Conservation (phyloP, 2,113 vertebrate genomes). For the Penelope pileata region DNA sequence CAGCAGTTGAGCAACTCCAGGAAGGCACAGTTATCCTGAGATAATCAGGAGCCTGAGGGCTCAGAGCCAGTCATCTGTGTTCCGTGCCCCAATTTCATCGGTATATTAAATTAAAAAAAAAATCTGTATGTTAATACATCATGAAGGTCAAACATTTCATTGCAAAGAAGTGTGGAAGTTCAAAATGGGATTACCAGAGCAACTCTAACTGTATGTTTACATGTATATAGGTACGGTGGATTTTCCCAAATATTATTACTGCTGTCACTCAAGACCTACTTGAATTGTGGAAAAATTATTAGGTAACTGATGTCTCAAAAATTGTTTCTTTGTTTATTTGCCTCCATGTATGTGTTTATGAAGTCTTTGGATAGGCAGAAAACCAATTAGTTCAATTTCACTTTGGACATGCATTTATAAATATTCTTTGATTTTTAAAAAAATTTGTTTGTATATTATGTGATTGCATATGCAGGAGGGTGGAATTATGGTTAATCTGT, state of each 20-base stretch:
- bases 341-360: neutral
- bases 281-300: neutral
- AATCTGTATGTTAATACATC: slow-evolving; percentile 36
- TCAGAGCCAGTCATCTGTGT: slow-evolving; percentile 66
- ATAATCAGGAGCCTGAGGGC: slow-evolving; percentile 69
- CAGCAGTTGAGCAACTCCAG: slow-evolving; percentile 69
- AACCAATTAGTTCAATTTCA: neutral
- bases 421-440: neutral
- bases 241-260: neutral
- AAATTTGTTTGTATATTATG: neutral
- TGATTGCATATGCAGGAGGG: neutral
- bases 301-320: neutral
- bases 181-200: neutral
- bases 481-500: neutral
- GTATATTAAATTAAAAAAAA: slow-evolving; percentile 43
- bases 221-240: neutral
- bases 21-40: slow-evolving; percentile 62
- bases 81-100: slow-evolving; percentile 59
- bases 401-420: neutral
- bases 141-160: slow-evolving; percentile 58
- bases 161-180: slow-evolving; percentile 39
- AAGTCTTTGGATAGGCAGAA: neutral
- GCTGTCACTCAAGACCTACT: neutral
- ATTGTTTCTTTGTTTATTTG: neutral
- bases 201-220: neutral